Evolutionary conservation across 2,113 vertebrate species (phyloP).

Genomic region (Scolopax mira): DNA sequence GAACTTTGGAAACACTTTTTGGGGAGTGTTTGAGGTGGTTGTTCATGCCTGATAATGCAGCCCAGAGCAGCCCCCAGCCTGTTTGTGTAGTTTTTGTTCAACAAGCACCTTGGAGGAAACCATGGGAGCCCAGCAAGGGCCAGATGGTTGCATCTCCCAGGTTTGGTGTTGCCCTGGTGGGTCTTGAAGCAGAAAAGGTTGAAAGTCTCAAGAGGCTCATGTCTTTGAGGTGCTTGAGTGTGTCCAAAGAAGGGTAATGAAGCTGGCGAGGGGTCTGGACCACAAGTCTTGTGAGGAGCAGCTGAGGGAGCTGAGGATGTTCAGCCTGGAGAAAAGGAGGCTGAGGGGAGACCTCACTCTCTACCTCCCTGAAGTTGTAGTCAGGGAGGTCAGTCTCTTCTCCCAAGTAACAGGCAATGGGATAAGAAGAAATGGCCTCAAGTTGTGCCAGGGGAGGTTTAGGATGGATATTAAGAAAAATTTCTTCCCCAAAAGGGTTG

Average conservation of each 20-base stretch:
- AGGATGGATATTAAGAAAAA: neutral
- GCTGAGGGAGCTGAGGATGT: neutral
- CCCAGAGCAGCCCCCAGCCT: neutral
- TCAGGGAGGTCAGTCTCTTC: too few relatives aligned
- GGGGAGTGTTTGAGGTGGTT: neutral
- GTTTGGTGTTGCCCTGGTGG: neutral
- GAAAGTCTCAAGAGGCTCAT: neutral
- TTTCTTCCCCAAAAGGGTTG: neutral
- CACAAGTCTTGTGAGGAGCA: neutral
- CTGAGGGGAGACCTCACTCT: neutral
- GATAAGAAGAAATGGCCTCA: neutral
- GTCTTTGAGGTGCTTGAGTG: fast-evolving
- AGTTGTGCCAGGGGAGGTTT: neutral
- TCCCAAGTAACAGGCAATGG: neutral
- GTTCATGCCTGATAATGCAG: neutral
- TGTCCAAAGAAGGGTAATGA: neutral
- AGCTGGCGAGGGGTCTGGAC: neutral
- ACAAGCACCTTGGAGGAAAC: neutral
- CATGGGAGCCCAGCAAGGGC: neutral
- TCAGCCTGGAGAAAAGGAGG: neutral
- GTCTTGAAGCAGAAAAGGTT: neutral
- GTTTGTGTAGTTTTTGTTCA: neutral
- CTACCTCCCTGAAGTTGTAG: neutral
- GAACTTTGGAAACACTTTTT: neutral
- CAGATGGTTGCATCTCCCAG: neutral